Base-by-base conservation (phyloP, 1,140 invertebrate genomes). In the Drosophila neocordata region DNA sequence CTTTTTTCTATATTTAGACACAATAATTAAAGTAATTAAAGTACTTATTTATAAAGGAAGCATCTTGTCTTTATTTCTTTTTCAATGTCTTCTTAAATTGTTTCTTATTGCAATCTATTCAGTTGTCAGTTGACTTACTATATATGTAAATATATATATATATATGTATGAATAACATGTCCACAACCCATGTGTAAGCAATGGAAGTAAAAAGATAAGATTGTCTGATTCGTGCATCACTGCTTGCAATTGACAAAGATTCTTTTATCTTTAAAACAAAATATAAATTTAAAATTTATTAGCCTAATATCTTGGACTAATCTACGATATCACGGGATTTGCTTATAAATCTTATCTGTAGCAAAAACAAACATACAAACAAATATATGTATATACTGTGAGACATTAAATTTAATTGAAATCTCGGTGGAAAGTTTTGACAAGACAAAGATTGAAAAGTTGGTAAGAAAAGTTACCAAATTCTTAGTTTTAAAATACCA, bases 241-340 rank as follows among this genome's bases (percentile, higher is more conserved):
- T 48, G 15, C 41, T 20, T 48, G 15, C 41, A 48, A 48, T 8
- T 48, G 41, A 48, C 41, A 48, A 48, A 48, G 41, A 48, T 48
- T 48, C 9, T 20, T 20, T 48, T 48, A 48, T 48, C 41, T 48
- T 20, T 11, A 48, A 20, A 20, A 31, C 27, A 48, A 48, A 20
- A 48, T 48, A 48, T 48, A 48, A 48, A 48, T 48, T 20, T 48
- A 11, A 20, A 7, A 48, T 48, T 48, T 48, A 48, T 20, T 8
- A 20, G 41, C 8, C 6, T 48, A 20, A 11, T 20, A 15, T 41
- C 38, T 48, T 20, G 18, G 18, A 20, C 41, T 48, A 20, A 48
- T 48, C 41, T 44, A 11, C 8, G 7, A 48, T 3, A 5, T 11
- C 9, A n/a, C 1, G 15, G 13, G 13, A 41, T 48, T 48, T 48